These are phyloP conservation scores for Phylloscopus trochilus DNA, from an alignment of 2,113 vertebrate genomes.

Conservation along the genomic window DNA sequence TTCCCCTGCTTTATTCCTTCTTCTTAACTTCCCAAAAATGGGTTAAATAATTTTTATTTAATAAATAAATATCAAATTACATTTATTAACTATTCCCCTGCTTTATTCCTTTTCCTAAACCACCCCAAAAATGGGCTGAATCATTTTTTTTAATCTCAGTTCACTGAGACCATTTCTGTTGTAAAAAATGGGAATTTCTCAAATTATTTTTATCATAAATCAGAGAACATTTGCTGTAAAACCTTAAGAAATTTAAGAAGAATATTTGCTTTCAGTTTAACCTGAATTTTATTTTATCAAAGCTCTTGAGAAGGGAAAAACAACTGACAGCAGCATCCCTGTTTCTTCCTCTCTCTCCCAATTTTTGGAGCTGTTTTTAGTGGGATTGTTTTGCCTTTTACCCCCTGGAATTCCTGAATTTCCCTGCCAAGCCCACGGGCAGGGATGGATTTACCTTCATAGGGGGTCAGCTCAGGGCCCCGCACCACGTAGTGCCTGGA, in stretches of 20 bases:
- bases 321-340: not conserved
- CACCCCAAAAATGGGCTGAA: not conserved
- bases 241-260: not conserved
- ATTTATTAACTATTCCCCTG: not conserved
- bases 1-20: no score
- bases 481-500: slow-evolving; percentile 95
- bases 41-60: no score
- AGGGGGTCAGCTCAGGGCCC: slow-evolving; percentile 95
- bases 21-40: no score
- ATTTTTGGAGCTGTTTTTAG: not conserved
- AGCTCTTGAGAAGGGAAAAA: not conserved
- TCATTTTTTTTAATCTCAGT: no score
- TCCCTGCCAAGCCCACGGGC: not conserved
- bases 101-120: not conserved
- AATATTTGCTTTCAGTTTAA: not conserved
- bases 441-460: slow-evolving; percentile 84
- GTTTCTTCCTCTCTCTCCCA: no score
- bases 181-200: no score
- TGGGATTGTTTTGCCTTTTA: not conserved
- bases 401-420: not conserved
- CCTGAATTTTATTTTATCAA: not conserved
- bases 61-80: no score
- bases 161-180: no score
- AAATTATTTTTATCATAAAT: no score
- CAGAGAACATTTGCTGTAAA: not conserved